Base-by-base conservation (phyloP, 2,113 vertebrate genomes). In the Tachycineta bicolor region DNA sequence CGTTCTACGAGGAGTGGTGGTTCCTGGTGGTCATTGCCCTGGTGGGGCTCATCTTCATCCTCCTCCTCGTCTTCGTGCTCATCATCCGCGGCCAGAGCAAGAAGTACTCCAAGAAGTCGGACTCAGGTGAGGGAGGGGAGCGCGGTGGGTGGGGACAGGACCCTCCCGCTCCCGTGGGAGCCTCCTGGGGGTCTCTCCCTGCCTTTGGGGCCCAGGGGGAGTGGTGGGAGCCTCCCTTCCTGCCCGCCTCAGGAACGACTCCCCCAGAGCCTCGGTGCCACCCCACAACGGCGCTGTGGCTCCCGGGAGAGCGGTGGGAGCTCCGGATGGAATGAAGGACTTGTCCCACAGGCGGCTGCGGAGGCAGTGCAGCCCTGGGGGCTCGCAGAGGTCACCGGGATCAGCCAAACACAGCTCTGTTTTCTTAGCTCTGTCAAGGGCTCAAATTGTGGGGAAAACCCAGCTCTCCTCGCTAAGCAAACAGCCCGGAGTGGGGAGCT, bases 1-100 rank as follows among this genome's bases (percentile, higher is more conserved):
- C 99, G 0, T 99, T 99, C 97, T 99, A 99, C 0, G 99, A 99
- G 97, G 99, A 99, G 97, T 99, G 99, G 99, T 99, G 99, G 99
- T 99, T 99, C 98, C 96, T 99, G 97, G 99, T 99, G 44, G 99
- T 99, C 96, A 98, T 99, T 10, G 99, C 99, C 60, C 96, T 99
- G 33, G 99, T 99, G 9, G 99, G 99, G 63, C 99, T 99, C 97
- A 99, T 99, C 98, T 99, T 99, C 97, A 99, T 99, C 97, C 98
- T 99, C 70, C 98, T 99, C 12, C 98, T 99, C 22, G 98, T 99
- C 85, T 99, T 99, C 2, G 99, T 99, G 96, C 99, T 99, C 96
- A 99, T 99, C 92, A 99, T 99, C 96, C 98, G 99, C 2, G 99
- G 99, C 34, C 99, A 99, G 97, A 99, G 99, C 98, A 99, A 99